Conservation (phyloP, 2,797 vertebrate genomes). For the Muscicapa comitata region DNA sequence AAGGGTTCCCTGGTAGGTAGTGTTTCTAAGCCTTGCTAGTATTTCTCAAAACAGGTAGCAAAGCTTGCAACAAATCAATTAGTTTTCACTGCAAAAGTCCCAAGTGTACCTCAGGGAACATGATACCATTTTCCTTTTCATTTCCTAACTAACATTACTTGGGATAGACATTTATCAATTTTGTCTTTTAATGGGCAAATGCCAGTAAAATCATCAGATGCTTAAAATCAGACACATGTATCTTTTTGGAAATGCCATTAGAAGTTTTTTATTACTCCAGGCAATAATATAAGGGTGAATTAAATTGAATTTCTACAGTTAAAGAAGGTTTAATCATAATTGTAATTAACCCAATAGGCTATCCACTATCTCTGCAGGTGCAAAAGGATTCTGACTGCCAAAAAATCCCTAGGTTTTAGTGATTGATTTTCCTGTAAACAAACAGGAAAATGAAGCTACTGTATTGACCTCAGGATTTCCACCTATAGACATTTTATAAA, state of each 20-base stretch:
- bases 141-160: not conserved
- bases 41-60: not conserved
- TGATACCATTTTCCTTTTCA: not conserved
- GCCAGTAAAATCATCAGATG: not conserved
- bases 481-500: conserved; percentile 60
- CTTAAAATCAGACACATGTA: not conserved
- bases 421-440: conserved; percentile 15
- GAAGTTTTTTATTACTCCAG: not conserved
- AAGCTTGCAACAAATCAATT: not conserved
- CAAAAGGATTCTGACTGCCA: not conserved
- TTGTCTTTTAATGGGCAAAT: not conserved
- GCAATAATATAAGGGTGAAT: not conserved
- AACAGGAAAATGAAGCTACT: conserved; percentile 50
- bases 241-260: not conserved
- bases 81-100: not conserved
- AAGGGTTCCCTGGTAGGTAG: not conserved
- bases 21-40: not conserved
- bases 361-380: not conserved
- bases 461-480: conserved; percentile 52
- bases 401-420: not conserved
- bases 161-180: not conserved
- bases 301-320: not conserved
- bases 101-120: not conserved
- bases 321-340: not conserved
- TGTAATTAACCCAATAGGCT: not conserved